phyloP scores from a whole-genome alignment of 2,888 invertebrate species.

The Labia minor region DNA sequence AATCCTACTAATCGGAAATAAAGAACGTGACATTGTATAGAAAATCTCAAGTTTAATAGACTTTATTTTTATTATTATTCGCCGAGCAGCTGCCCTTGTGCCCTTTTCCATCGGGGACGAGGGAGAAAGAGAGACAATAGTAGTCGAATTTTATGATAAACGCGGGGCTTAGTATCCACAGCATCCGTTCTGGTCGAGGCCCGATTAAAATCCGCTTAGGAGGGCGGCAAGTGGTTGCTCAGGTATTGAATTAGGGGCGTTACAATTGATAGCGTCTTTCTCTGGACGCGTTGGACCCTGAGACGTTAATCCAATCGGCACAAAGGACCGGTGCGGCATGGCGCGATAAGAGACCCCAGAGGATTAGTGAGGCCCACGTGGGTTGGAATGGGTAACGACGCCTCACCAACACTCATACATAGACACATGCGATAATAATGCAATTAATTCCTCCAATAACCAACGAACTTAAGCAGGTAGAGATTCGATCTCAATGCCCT shows the following conservation, averaged over 20 bases:
- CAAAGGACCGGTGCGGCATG: not conserved
- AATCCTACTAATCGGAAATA: too few species aligned
- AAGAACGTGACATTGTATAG: too few species aligned
- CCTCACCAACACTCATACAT: not conserved
- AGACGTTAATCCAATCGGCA: conserved; percentile 13
- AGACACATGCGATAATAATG: conserved; percentile 4
- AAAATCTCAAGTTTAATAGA: too few species aligned
- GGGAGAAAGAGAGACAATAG: not conserved
- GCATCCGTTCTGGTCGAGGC: not conserved
- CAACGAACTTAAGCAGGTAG: not conserved
- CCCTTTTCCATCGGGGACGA: too few species aligned
- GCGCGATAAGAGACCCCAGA: not conserved
- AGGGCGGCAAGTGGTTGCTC: conserved; percentile 1
- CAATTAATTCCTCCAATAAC: conserved; percentile 3
- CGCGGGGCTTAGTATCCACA: not conserved
- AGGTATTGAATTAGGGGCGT: not conserved
- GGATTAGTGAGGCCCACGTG: conserved; percentile 1
- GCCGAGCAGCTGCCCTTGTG: too few species aligned
- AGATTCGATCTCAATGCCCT: not conserved
- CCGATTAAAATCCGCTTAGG: conserved; percentile 2
- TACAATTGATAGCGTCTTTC: conserved; percentile 1
- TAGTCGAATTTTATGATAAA: not conserved
- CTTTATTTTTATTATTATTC: too few species aligned
- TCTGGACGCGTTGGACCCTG: conserved; percentile 13
- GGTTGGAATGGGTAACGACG: not conserved